Conservation (phyloP, 2,797 vertebrate species). For the Gobionotothen gibberifrons region DNA sequence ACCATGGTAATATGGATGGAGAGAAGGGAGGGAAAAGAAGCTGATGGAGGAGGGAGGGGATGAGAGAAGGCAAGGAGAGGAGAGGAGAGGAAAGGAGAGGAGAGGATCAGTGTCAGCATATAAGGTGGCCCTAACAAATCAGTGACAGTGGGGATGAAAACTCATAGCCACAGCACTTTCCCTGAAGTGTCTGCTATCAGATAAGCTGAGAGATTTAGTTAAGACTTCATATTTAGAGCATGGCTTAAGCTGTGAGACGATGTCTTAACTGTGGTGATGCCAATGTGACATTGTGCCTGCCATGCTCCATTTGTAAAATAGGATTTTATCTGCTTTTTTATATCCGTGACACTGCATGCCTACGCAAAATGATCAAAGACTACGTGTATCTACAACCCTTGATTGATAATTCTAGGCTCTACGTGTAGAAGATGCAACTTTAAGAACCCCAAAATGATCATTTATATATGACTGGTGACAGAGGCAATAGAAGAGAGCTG, state of each 20-base stretch:
- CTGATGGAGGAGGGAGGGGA: conserved; percentile 41
- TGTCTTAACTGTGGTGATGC: conserved; percentile 79
- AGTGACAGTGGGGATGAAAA: conserved; percentile 79
- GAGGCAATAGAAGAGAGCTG: conserved; percentile 16
- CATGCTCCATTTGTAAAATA: conserved; percentile 76
- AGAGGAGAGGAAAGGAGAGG: conserved; percentile 11
- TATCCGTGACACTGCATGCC: conserved; percentile 47
- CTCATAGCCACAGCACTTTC: conserved; percentile 81
- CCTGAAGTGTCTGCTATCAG: conserved; percentile 82
- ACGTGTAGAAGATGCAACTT: conserved; percentile 18
- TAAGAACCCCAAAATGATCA: conserved; percentile 24
- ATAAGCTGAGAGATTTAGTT: conserved; percentile 85
- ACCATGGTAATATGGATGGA: conserved; percentile 79
- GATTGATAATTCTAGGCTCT: conserved; percentile 47
- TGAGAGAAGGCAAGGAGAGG: conserved; percentile 1
- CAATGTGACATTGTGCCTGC: conserved; percentile 83
- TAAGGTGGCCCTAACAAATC: conserved; percentile 81
- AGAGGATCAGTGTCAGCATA: conserved; percentile 68
- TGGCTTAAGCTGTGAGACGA: conserved; percentile 81
- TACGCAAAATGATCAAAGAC: conserved; percentile 56
- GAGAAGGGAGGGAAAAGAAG: conserved; percentile 50
- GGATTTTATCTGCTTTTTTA: conserved; percentile 75
- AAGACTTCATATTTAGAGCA: conserved; percentile 85
- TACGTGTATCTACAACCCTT: conserved; percentile 25
- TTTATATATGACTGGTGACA: conserved; percentile 26